Conservation (phyloP, 1,140 invertebrate species). For the Homarus americanus region DNA sequence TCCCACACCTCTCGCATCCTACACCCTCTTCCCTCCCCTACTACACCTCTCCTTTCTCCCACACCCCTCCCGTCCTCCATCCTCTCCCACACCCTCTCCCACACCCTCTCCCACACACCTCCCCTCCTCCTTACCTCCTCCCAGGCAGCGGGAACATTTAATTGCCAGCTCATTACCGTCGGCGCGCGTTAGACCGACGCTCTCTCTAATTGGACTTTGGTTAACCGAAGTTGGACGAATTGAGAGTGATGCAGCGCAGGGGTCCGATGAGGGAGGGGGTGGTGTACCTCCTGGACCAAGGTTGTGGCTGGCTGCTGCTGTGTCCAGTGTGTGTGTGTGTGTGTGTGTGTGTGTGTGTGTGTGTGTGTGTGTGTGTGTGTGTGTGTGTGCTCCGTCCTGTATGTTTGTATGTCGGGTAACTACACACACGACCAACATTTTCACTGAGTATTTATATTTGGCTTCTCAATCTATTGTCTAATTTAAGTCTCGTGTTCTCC, state of each 20-base stretch:
- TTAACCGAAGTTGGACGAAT: not conserved
- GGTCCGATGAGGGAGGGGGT: too few species aligned
- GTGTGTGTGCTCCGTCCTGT: too few species aligned
- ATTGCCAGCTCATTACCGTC: not conserved
- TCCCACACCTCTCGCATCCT: not conserved
- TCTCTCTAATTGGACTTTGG: not conserved
- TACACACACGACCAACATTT: too few species aligned
- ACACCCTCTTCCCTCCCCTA: not conserved
- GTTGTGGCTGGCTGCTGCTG: too few species aligned
- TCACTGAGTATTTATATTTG: too few species aligned
- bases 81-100: not conserved
- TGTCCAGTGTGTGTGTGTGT: too few species aligned
- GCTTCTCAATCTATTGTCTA: too few species aligned
- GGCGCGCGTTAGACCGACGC: not conserved
- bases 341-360: too few species aligned
- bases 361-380: too few species aligned
- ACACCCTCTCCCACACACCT: not conserved
- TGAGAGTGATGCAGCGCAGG: not conserved
- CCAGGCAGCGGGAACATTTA: not conserved
- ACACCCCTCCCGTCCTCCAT: not conserved
- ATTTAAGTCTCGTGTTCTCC: too few species aligned
- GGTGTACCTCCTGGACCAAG: too few species aligned
- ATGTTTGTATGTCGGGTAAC: too few species aligned
- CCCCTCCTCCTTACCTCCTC: not conserved
- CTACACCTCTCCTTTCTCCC: not conserved